Conservation (phyloP, 2,797 vertebrate species). For the Tolypeutes matacus region DNA sequence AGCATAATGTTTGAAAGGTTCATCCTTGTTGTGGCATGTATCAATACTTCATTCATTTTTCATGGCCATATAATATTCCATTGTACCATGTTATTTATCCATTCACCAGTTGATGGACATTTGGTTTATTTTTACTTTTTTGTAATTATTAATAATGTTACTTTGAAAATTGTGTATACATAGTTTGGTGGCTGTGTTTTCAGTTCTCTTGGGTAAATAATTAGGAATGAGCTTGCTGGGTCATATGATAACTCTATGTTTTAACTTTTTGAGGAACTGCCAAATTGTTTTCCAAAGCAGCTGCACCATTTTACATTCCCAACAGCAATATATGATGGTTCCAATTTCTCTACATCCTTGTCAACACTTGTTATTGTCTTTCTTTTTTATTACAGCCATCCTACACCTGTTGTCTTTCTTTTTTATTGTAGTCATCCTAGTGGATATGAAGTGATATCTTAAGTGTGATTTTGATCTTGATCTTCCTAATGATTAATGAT, state of each 20-base stretch:
- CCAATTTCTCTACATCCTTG: neutral
- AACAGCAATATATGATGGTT: neutral
- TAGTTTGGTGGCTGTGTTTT: slow-evolving; percentile 26
- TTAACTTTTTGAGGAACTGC: neutral
- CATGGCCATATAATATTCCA: neutral
- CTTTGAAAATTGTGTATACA: neutral
- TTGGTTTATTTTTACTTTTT: neutral
- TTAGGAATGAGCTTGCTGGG: neutral
- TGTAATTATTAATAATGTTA: neutral
- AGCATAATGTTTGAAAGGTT: neutral
- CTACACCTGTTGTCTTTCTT: neutral
- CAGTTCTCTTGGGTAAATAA: neutral
- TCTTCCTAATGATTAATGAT: neutral
- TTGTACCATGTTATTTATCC: neutral
- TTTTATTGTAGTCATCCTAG: neutral
- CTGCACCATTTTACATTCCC: neutral
- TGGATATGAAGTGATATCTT: no score
- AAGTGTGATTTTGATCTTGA: neutral
- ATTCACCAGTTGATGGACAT: neutral
- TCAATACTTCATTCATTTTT: neutral
- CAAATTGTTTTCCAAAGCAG: neutral
- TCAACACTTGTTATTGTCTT: neutral
- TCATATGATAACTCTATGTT: neutral
- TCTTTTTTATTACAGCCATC: neutral
- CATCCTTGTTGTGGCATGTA: neutral